Base-by-base conservation (phyloP, 2,113 vertebrate genomes). In the Odobenus rosmarus region DNA sequence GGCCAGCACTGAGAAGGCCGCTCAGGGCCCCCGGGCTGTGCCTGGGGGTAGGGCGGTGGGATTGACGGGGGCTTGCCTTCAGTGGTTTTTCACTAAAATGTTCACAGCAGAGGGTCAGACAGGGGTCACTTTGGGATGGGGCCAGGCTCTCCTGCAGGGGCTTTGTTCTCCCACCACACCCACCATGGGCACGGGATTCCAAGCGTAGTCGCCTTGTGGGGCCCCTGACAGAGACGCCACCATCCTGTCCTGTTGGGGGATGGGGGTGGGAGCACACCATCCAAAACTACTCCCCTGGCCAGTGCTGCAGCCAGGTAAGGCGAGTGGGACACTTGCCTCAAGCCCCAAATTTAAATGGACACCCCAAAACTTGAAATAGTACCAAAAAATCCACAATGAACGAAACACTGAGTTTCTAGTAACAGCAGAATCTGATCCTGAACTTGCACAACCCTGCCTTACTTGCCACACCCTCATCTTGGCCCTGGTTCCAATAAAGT, bases 71-170 rank as follows among this genome's bases (percentile, higher is more conserved):
- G 90, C 64, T 71, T 16, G 59, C 83, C 77, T 62, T 39, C 69
- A 4, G 36, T n/a, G 57, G 86, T 46, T 96, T 96, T 96, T 97
- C 39, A 0, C 97, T 76, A 90, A 97, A 95, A 96, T 81, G 42
- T 86, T 97, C 81, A 80, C 55, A 11, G 93, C 79, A 88, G 96
- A 79, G 95, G 72, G 28, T 95, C 96, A 97, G 96, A 59, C 8
- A 24, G 0, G 13, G 53, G 10, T 21, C 10, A 19, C 10, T 77
- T 71, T 5, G 53, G 33, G 28, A 3, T 26, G 46, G 55, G 39
- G 23, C 2, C 4, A 4, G 9, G 85, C 11, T 71, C 39, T 39
- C 71, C 26, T 14, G 3, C 62, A 33, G 9, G 79, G 61, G 7
- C n/a, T 49, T n/a, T 4, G 10, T 51, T 33, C 7, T 18, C 5